These are phyloP conservation scores for Xestia xanthographa DNA, from an alignment of 2,888 invertebrate genomes.

Conservation along the genomic window DNA sequence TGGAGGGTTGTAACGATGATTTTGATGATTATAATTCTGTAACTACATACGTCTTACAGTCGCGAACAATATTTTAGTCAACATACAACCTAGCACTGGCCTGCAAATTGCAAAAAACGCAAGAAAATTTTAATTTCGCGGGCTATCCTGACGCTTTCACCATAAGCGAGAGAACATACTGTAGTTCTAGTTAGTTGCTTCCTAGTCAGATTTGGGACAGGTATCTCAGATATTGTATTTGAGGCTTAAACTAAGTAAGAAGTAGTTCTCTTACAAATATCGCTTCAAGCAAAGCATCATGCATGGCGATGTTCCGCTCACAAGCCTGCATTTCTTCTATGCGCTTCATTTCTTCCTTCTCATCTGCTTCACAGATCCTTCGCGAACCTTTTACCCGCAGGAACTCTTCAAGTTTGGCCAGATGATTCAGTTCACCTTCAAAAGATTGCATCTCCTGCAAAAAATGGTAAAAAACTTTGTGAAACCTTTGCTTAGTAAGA, in stretches of 20 bases:
- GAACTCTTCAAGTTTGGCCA: conserved; percentile 95
- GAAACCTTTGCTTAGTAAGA: background rate
- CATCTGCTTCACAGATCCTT: conserved; percentile 93
- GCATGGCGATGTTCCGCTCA: conserved; percentile 93
- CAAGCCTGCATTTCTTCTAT: conserved; percentile 92
- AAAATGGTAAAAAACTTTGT: background rate
- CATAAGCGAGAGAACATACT: too few species aligned
- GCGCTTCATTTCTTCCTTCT: conserved; percentile 93
- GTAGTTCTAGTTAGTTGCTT: background rate
- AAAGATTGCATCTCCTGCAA: conserved; percentile 95
- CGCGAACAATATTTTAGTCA: too few species aligned
- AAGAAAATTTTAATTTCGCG: too few species aligned
- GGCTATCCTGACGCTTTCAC: too few species aligned
- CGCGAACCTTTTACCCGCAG: conserved; percentile 95
- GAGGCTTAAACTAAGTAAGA: background rate
- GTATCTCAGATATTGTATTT: background rate
- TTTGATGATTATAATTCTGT: too few species aligned
- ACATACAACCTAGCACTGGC: too few species aligned
- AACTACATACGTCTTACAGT: too few species aligned
- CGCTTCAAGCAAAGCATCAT: conserved; percentile 93
- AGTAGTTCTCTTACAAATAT: conserved; percentile 91
- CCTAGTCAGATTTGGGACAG: background rate
- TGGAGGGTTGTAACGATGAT: too few species aligned
- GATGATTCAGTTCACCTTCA: conserved; percentile 95
- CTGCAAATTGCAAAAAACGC: too few species aligned